Conservation (phyloP, 2,113 vertebrate species). For the Glaucidium brasilianum region DNA sequence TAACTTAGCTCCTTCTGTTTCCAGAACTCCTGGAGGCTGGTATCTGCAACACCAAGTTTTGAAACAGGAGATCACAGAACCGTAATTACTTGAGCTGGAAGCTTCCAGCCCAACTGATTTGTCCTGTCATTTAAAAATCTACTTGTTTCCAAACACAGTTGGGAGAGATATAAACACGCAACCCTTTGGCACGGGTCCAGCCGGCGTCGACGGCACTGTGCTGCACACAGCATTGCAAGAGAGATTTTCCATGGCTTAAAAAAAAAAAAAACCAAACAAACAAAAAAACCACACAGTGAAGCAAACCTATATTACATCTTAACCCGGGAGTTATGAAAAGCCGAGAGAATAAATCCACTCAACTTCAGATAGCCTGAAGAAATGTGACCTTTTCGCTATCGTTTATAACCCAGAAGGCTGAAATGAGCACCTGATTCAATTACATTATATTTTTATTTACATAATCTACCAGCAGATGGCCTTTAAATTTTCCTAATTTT, state of each 20-base stretch:
- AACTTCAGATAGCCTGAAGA: neutral
- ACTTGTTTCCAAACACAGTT: neutral
- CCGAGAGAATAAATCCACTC: neutral
- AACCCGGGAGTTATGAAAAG: neutral
- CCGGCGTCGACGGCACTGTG: fast-evolving
- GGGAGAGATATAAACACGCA: neutral
- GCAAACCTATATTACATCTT: neutral
- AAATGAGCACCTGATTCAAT: neutral
- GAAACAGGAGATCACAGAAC: neutral
- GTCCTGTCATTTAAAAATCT: neutral
- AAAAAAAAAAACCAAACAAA: neutral
- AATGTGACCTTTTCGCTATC: neutral
- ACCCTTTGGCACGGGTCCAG: neutral
- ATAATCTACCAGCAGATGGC: constrained; percentile 6
- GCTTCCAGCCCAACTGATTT: constrained; percentile 1
- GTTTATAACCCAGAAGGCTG: neutral
- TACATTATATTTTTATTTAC: neutral
- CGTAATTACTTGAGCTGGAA: neutral
- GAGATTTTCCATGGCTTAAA: neutral
- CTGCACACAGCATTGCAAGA: neutral
- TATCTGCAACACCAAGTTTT: neutral
- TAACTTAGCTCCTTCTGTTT: neutral
- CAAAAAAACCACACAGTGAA: neutral
- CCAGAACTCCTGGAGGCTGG: neutral
- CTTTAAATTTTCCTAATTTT: neutral